phyloP scores from a whole-genome alignment of 2,888 invertebrate genomes.

The Acanthosepion esculentum region DNA sequence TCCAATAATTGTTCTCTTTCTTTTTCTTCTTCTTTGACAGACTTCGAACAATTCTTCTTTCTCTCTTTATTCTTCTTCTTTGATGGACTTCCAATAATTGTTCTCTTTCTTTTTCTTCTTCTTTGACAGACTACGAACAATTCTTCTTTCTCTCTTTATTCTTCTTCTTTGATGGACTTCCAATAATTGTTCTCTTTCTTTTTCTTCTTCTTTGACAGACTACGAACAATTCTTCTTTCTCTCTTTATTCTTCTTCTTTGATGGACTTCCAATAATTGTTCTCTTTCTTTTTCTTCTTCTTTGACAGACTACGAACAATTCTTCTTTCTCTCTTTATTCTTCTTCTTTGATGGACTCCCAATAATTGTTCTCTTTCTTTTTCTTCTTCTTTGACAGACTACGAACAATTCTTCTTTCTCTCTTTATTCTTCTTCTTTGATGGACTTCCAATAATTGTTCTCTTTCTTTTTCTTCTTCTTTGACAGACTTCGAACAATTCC shows the following conservation, averaged over 20 bases:
- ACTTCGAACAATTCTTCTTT: not conserved
- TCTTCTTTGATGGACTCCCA: no score
- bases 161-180: no score
- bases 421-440: not conserved
- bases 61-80: no score
- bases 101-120: no score
- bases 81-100: rapidly evolving
- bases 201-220: not conserved
- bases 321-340: no score
- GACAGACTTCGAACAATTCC: not conserved
- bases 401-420: no score
- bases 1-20: no score
- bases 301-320: rapidly evolving
- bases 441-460: not conserved
- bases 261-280: not conserved
- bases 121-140: no score
- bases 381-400: no score
- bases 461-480: not conserved
- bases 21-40: not conserved
- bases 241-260: not conserved
- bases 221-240: not conserved
- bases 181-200: no score
- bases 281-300: not conserved
- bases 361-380: no score
- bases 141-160: no score